Conservation (phyloP, 1,140 invertebrate genomes). For the Diprion similis region DNA sequence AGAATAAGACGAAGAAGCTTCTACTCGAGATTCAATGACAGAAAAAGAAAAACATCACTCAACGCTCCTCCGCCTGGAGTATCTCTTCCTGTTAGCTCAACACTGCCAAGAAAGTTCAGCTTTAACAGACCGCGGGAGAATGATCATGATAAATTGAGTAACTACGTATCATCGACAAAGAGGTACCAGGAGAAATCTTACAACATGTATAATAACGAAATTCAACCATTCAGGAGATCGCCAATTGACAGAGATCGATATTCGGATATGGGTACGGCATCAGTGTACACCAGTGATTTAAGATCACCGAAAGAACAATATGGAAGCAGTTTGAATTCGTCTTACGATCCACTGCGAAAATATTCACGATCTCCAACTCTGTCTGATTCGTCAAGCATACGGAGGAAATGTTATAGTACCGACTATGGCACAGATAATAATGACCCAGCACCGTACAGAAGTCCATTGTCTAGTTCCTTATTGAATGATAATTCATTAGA, state of each 20-base stretch:
- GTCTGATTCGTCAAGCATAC: slow-evolving; percentile 30
- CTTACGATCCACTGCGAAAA: slow-evolving; percentile 48
- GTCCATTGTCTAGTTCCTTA: slow-evolving; percentile 22
- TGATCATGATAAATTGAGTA: slow-evolving; percentile 32
- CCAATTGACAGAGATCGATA: slow-evolving; percentile 48
- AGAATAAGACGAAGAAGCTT: slow-evolving; percentile 87
- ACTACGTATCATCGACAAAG: slow-evolving; percentile 23
- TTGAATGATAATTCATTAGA: slow-evolving; percentile 23
- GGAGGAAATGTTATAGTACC: slow-evolving; percentile 45
- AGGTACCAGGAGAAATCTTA: slow-evolving; percentile 42
- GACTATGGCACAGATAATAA: slow-evolving; percentile 40
- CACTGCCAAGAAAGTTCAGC: slow-evolving; percentile 53
- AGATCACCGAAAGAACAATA: slow-evolving; percentile 41
- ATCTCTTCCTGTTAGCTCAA: slow-evolving; percentile 37
- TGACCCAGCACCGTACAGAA: slow-evolving; percentile 34
- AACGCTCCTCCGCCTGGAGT: slow-evolving; percentile 44
- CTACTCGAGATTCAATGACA: slow-evolving; percentile 86
- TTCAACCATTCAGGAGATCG: slow-evolving; percentile 35
- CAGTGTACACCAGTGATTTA: slow-evolving; percentile 35
- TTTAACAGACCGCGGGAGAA: slow-evolving; percentile 38
- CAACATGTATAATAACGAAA: slow-evolving; percentile 45
- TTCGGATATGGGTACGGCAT: slow-evolving; percentile 36
- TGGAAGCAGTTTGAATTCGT: slow-evolving; percentile 32
- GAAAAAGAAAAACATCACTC: slow-evolving; percentile 66
- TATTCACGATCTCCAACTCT: slow-evolving; percentile 45